A percentile compares a stretch with the other conserved stretches of the same genome.
Conservation (phyloP, 1,140 invertebrate genomes). For the Druon quercuslanigerum region DNA sequence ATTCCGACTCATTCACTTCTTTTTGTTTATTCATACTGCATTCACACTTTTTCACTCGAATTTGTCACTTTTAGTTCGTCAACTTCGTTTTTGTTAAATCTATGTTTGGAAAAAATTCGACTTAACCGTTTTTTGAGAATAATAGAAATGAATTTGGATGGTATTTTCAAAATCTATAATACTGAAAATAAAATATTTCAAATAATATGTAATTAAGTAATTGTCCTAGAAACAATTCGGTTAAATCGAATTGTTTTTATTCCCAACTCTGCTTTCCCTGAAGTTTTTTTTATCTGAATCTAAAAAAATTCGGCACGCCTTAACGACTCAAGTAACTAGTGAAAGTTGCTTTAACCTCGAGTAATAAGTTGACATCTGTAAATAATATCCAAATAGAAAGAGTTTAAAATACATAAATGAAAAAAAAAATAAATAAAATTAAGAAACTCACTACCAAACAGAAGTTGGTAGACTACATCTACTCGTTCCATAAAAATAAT, state of each 20-base stretch:
- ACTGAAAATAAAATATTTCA: conserved; percentile 11
- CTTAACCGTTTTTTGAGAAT: not conserved
- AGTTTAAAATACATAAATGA: too few relatives aligned
- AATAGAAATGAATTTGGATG: conserved; percentile 34
- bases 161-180: conserved; percentile 24
- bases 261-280: not conserved
- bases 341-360: too few relatives aligned
- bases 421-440: too few relatives aligned
- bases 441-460: too few relatives aligned
- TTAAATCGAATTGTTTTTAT: conserved; percentile 23
- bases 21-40: conserved; percentile 22
- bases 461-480: too few relatives aligned
- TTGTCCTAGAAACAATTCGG: not conserved
- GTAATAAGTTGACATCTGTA: too few relatives aligned
- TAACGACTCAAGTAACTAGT: too few relatives aligned
- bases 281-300: not conserved
- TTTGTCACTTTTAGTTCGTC: conserved; percentile 2
- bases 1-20: not conserved
- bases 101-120: too few relatives aligned
- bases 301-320: not conserved
- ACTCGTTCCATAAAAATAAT: too few relatives aligned
- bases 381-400: too few relatives aligned
- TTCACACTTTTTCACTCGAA: conserved; percentile 33
- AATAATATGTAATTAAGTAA: conserved; percentile 16
- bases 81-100: not conserved